Evolutionary conservation across 2,797 vertebrate species (phyloP), one percentile per base, ranked within the genome.

Genomic region (Schizopygopsis malacanthus): DNA sequence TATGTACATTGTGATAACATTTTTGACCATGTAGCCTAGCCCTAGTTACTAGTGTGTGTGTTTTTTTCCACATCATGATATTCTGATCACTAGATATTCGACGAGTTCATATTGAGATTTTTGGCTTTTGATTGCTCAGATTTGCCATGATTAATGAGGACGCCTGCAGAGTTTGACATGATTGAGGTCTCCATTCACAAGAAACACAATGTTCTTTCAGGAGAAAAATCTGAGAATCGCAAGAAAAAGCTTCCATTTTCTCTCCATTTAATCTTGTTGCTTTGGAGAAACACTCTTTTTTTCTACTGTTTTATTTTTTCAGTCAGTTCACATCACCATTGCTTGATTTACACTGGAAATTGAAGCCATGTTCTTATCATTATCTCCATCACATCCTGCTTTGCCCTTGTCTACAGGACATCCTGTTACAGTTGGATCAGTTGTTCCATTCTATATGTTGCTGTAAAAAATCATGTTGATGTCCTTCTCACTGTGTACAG

Each of bases 321-420:
- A 54, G 37, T 22, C 12, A 8, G 22, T 41, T 75, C 25, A 45
- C 52, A 22, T 15, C 15, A 61, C 39, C 41, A 39, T 75, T 50
- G 11, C 28, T 75, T 83, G 56, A 75, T 75, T 75, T 47, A 61
- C 20, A 76, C 28, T 65, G 28, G 28, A 76, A 76, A 75, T 76
- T 76, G 8, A 61, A 83, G 56, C 56, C 28, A n/a, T 65, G 82
- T 39, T 75, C 56, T 75, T 76, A 75, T 65, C 20, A 76, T 83
- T 50, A 39, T 45, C 43, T 47, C 25, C 28, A 33, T 72, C 16
- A 56, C 72, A 59, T 75, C 79, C 73, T 81, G 47, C 70, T 67
- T 81, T 75, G 50, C 39, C 7, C 79, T 65, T 11, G 37, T 65
- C 54, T 71, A 52, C 56, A 59, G 85, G 52, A 79, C 54, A 82